Evolutionary conservation across 2,888 invertebrate genomes (phyloP).

Genomic region (Caradrina kadenii): DNA sequence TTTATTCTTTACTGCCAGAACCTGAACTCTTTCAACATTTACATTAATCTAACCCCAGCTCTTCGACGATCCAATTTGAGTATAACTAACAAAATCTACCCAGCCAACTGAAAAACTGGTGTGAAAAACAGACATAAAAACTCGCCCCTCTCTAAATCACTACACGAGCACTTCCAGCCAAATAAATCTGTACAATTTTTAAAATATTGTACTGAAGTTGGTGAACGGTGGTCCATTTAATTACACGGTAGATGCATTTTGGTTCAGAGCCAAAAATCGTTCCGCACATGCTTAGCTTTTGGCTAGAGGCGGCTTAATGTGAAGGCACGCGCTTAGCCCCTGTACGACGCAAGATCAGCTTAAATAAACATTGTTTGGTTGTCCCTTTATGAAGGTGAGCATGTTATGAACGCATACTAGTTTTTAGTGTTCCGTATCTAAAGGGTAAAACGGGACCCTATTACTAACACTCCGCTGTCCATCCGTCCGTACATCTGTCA

Average conservation of each 20-base stretch:
- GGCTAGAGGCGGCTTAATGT: conserved; percentile 47
- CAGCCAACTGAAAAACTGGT: conserved; percentile 21
- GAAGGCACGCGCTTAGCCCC: conserved; percentile 46
- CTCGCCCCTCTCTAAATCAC: conserved; percentile 44
- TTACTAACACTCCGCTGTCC: too few species aligned
- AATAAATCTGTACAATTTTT: conserved; percentile 58
- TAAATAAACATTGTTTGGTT: conserved; percentile 36
- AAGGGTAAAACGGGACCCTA: too few species aligned
- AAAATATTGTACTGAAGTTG: conserved; percentile 59
- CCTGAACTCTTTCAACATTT: too few species aligned
- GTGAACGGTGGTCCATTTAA: conserved; percentile 68
- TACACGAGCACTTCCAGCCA: conserved; percentile 39
- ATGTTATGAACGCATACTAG: background rate
- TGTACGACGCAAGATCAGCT: conserved; percentile 32
- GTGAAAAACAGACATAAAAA: conserved; percentile 40
- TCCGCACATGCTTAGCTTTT: conserved; percentile 58
- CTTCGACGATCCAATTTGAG: conserved; percentile 10
- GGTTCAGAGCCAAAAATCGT: conserved; percentile 70
- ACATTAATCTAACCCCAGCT: conserved; percentile 16
- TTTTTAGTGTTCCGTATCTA: too few species aligned
- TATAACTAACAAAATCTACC: conserved; percentile 24
- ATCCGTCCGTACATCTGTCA: too few species aligned
- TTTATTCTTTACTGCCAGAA: too few species aligned
- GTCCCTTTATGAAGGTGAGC: conserved; percentile 9
- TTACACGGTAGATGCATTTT: conserved; percentile 71